These are phyloP conservation scores for Pituophis catenifer DNA, from an alignment of 2,113 vertebrate species.

Conservation along the genomic window DNA sequence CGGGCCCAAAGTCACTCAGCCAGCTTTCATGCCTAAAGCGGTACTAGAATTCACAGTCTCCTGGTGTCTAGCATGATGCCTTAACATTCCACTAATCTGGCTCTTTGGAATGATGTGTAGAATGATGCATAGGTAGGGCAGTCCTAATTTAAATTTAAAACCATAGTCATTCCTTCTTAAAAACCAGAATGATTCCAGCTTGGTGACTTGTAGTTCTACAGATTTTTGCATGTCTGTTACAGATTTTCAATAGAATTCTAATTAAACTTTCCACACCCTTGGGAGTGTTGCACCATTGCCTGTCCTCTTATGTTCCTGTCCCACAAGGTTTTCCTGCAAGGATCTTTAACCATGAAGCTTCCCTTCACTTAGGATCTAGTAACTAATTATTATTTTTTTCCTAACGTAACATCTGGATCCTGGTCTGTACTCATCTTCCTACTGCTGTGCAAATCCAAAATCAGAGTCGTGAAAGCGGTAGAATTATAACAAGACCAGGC, in stretches of 20 bases:
- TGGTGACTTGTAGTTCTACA: not conserved
- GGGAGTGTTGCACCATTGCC: not conserved
- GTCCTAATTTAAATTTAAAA: not conserved
- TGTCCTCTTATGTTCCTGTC: not conserved
- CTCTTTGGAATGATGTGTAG: not conserved
- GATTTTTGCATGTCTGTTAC: not conserved
- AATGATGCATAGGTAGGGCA: not conserved
- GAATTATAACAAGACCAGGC: not conserved
- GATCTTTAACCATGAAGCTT: not conserved
- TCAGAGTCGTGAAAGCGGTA: not conserved
- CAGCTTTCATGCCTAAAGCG: not conserved
- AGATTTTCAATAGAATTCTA: not conserved
- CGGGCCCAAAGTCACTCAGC: not conserved
- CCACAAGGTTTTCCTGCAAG: not conserved
- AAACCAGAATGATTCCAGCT: not conserved
- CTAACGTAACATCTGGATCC: not conserved
- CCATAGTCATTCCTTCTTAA: not conserved
- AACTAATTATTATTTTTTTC: not conserved
- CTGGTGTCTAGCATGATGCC: not conserved
- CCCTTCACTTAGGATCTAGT: not conserved
- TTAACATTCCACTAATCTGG: not conserved
- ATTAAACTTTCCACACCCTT: not conserved
- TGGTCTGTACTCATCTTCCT: not conserved
- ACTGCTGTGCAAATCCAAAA: not conserved
- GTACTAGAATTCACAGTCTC: not conserved